These are phyloP conservation scores for Machaerirhynchus nigripectus DNA, from an alignment of 2,113 vertebrate species.

Conservation along the genomic window DNA sequence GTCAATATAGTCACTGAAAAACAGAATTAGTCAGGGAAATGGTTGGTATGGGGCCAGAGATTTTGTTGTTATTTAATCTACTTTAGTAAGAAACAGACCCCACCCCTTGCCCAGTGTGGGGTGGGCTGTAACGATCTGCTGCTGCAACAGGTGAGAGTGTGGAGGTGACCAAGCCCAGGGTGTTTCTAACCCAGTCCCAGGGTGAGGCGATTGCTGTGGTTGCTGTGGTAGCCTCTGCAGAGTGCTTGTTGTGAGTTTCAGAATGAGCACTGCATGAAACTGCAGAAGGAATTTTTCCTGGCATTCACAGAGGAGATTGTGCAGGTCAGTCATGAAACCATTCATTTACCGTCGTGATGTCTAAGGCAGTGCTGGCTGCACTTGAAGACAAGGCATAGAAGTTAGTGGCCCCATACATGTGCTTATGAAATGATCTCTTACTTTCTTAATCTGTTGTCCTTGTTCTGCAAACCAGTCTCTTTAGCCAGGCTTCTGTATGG, in stretches of 20 bases:
- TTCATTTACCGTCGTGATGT: not conserved
- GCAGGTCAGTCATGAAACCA: not conserved
- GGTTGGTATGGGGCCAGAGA: not conserved
- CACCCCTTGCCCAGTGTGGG: not conserved
- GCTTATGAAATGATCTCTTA: not conserved
- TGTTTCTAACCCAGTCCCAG: not conserved
- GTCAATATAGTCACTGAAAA: not conserved
- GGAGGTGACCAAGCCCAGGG: too few relatives aligned
- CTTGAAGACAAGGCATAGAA: not conserved
- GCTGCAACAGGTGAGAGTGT: not conserved
- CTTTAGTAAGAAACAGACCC: not conserved
- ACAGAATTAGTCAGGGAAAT: not conserved
- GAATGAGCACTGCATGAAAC: not conserved
- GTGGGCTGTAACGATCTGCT: not conserved
- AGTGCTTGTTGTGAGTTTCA: not conserved
- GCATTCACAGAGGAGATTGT: not conserved
- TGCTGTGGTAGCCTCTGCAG: not conserved
- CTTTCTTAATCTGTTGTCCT: not conserved
- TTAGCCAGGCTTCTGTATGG: not conserved
- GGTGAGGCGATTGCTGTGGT: not conserved
- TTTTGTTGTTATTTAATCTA: not conserved
- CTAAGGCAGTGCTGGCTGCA: not conserved
- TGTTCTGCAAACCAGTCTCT: not conserved
- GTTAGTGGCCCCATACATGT: not conserved
- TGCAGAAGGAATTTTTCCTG: not conserved